A percentile compares a stretch with the other conserved stretches of the same genome.
Conservation (phyloP, 2,113 vertebrate species). For the Ailurus styani region DNA sequence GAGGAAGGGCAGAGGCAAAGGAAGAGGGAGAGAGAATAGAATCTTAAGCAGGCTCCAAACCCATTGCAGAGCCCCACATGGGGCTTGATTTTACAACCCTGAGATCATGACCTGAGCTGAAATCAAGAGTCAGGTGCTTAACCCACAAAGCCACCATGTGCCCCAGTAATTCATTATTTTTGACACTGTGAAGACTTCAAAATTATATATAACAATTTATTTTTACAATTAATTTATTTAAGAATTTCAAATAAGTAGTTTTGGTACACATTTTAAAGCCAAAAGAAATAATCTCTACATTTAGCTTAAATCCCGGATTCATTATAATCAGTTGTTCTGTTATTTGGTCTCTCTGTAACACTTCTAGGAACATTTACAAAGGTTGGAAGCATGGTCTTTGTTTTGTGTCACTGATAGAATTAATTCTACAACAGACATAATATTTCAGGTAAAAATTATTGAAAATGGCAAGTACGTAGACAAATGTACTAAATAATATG, state of each 20-base stretch:
- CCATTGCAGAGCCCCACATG: background rate
- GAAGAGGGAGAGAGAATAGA: background rate
- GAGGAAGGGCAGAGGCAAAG: background rate
- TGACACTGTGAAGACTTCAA: background rate
- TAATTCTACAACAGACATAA: background rate
- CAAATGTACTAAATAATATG: background rate
- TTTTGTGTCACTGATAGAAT: background rate
- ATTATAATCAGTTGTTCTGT: background rate
- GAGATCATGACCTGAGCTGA: background rate
- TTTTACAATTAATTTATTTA: no score
- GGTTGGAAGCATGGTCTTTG: background rate
- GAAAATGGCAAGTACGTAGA: background rate
- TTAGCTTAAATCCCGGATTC: background rate
- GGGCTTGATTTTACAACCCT: background rate
- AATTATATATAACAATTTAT: background rate
- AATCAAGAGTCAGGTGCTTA: background rate
- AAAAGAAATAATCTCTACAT: background rate
- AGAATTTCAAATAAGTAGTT: background rate
- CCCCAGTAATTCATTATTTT: background rate
- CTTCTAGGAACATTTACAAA: background rate
- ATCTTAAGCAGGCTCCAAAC: background rate
- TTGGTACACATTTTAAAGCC: background rate
- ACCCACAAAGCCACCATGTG: background rate
- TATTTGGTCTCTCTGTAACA: background rate
- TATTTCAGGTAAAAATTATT: background rate